These are phyloP conservation scores for Diaphora mendica DNA, from an alignment of 2,888 invertebrate genomes.

Conservation along the genomic window DNA sequence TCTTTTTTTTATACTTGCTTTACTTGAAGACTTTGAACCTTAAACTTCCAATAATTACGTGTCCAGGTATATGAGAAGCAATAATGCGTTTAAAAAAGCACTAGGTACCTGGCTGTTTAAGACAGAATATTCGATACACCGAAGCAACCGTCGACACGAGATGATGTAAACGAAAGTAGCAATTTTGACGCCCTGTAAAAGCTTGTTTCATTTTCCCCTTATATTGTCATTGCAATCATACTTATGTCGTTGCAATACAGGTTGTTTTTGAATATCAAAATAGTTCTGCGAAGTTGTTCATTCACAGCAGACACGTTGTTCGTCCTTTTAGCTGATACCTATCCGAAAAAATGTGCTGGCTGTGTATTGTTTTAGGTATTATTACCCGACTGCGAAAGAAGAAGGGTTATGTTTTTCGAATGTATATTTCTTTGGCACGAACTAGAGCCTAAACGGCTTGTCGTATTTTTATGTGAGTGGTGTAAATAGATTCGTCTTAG, in stretches of 20 bases:
- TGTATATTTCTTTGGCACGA: no score
- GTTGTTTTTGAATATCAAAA: conserved; percentile 10
- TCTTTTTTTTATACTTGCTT: no score
- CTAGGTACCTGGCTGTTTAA: conserved; percentile 58
- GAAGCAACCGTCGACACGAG: conserved; percentile 67
- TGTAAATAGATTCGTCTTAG: no score
- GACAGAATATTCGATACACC: conserved; percentile 67
- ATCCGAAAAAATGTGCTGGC: conserved; percentile 27
- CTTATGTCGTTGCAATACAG: conserved; percentile 33
- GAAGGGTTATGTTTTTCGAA: no score
- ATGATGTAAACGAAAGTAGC: conserved; percentile 75
- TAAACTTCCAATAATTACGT: background rate
- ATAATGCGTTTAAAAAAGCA: conserved; percentile 42
- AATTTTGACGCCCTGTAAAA: conserved; percentile 74
- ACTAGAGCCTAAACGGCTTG: no score
- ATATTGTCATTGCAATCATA: conserved; percentile 39
- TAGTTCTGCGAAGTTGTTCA: conserved; percentile 42
- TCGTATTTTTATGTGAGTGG: no score
- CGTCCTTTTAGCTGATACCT: conserved; percentile 59
- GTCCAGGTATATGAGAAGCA: background rate
- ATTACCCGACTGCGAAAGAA: no score
- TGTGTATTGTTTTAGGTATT: conserved; percentile 12
- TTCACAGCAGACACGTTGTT: conserved; percentile 66
- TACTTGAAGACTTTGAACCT: no score
- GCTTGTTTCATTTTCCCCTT: conserved; percentile 59